These are phyloP conservation scores for Oryzaephilus surinamensis DNA, from an alignment of 1,140 invertebrate species.

Conservation along the genomic window DNA sequence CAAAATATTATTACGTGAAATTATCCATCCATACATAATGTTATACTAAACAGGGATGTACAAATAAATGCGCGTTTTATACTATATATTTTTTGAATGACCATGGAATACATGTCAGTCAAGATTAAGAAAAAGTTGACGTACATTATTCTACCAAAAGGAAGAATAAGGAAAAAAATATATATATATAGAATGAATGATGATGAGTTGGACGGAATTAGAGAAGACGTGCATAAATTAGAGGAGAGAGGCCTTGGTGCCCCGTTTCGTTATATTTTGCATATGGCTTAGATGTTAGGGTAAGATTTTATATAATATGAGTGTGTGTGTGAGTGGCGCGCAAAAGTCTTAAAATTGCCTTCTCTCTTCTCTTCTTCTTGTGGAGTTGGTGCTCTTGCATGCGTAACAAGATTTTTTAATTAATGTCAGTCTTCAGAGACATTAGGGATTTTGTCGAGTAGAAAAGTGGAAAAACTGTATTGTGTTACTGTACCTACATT, in stretches of 20 bases:
- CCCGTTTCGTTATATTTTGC: slow-evolving; percentile 12
- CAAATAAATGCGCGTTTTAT: too few relatives aligned
- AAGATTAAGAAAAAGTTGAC: too few relatives aligned
- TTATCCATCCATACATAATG: too few relatives aligned
- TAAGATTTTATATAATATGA: too few relatives aligned
- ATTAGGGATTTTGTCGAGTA: slow-evolving; percentile 19
- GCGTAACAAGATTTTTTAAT: slow-evolving; percentile 34
- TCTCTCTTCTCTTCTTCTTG: slow-evolving; percentile 2
- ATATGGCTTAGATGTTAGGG: too few relatives aligned
- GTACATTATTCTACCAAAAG: not conserved
- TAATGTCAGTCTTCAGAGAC: slow-evolving; percentile 32
- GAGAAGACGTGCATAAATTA: slow-evolving; percentile 18
- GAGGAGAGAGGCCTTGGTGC: too few relatives aligned
- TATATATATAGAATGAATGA: too few relatives aligned
- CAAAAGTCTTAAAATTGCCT: slow-evolving; percentile 27
- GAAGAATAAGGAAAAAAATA: too few relatives aligned
- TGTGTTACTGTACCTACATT: slow-evolving; percentile 33
- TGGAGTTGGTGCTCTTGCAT: slow-evolving; percentile 20
- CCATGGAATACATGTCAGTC: too few relatives aligned
- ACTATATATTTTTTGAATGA: too few relatives aligned
- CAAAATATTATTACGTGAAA: too few relatives aligned
- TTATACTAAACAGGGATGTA: too few relatives aligned
- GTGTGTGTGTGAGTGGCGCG: slow-evolving; percentile 12
- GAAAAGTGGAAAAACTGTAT: slow-evolving; percentile 33
- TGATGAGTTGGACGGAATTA: not conserved